Evolutionary conservation across 2,113 vertebrate genomes (phyloP).

Genomic region (Calyptommatus sinebrachiatus): DNA sequence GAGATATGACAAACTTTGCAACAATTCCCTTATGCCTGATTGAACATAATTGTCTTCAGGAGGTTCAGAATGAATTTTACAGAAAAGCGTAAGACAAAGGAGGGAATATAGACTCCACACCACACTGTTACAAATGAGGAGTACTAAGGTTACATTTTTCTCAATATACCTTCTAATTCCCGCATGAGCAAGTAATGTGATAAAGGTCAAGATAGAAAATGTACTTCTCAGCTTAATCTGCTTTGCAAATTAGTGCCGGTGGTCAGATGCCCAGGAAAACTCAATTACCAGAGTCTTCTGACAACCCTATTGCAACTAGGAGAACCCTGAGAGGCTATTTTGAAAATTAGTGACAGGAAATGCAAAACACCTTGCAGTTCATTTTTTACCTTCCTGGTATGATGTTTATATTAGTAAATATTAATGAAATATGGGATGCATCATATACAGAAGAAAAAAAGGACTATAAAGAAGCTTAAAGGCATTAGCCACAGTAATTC

Average conservation of each 20-base stretch:
- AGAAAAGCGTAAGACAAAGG: constrained; percentile 39
- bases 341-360: constrained; percentile 64
- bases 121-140: constrained; percentile 47
- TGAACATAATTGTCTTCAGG: constrained; percentile 62
- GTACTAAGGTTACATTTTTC: constrained; percentile 23
- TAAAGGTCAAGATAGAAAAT: constrained; percentile 61
- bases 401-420: constrained; percentile 43
- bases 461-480: no score
- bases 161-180: constrained; percentile 55
- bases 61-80: constrained; percentile 58
- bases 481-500: no score
- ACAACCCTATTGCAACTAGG: constrained; percentile 46
- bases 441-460: no score
- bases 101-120: background rate
- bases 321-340: constrained; percentile 46
- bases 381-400: constrained; percentile 36
- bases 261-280: constrained; percentile 71
- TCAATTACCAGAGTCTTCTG: constrained; percentile 66
- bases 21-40: constrained; percentile 54
- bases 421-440: constrained; percentile 21
- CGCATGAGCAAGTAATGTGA: constrained; percentile 47
- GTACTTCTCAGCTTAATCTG: constrained; percentile 61
- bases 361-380: constrained; percentile 31
- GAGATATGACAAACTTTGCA: constrained; percentile 62
- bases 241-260: constrained; percentile 64